These are phyloP conservation scores for Cephus sareptanus DNA, from an alignment of 2,888 invertebrate species.

Conservation along the genomic window DNA sequence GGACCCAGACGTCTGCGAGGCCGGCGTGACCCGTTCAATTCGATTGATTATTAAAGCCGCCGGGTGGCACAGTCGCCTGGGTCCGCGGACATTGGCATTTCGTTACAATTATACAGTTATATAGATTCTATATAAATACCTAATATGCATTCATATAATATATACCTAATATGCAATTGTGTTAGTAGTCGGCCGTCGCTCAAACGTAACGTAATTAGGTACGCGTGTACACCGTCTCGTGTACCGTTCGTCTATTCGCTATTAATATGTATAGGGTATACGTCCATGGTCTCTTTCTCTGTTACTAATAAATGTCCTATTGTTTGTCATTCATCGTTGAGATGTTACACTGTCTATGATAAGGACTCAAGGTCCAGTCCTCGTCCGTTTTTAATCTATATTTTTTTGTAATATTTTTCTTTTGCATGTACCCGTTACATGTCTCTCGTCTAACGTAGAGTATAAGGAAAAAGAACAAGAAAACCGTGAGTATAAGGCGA, in stretches of 20 bases:
- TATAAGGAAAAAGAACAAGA: conserved; percentile 15
- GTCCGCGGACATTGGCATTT: conserved; percentile 63
- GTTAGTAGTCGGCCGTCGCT: conserved; percentile 59
- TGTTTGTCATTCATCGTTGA: background rate
- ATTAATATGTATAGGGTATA: background rate
- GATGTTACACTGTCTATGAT: background rate
- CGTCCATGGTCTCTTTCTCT: background rate
- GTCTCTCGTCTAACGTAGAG: conserved; percentile 21
- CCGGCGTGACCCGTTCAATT: conserved; percentile 38
- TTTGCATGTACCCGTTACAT: conserved; percentile 14
- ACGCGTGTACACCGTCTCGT: conserved; percentile 22
- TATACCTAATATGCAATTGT: conserved; percentile 65
- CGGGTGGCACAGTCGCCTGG: conserved; percentile 46
- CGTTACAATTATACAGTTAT: conserved; percentile 64
- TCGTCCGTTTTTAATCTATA: background rate
- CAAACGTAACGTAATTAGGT: conserved; percentile 51
- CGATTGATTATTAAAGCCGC: conserved; percentile 40
- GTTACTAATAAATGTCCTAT: conserved; percentile 2
- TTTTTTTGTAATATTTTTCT: conserved; percentile 9
- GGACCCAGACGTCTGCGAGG: conserved; percentile 53
- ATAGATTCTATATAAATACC: conserved; percentile 66
- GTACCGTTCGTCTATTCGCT: conserved; percentile 3
- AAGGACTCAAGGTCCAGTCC: background rate
- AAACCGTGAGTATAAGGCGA: conserved; percentile 7
- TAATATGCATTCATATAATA: conserved; percentile 65